A percentile compares a stretch with the other conserved stretches of the same genome.
phyloP scores from a whole-genome alignment of 2,888 invertebrate genomes.

The Oegoconia quadripuncta region DNA sequence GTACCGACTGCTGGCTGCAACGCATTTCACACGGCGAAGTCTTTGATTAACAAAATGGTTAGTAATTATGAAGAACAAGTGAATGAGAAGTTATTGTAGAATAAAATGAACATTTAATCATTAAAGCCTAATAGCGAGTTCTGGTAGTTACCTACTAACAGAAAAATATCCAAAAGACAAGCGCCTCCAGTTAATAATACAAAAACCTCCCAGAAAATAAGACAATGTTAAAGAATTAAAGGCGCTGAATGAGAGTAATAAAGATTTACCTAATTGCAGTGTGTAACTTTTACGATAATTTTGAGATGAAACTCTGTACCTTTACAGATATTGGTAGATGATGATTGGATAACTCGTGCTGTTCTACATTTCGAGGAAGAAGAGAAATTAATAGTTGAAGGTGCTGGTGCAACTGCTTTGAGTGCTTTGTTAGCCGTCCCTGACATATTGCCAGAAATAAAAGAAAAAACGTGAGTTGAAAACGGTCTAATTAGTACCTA shows the following conservation, averaged over 20 bases:
- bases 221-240: not conserved
- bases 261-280: too few species aligned
- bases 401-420: constrained; percentile 89
- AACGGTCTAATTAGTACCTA: not conserved
- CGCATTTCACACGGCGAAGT: constrained; percentile 45
- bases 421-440: constrained; percentile 85
- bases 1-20: constrained; percentile 45
- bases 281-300: not conserved
- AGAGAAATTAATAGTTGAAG: constrained; percentile 91
- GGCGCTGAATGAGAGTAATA: too few species aligned
- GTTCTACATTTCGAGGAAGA: constrained; percentile 85
- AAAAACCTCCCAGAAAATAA: not conserved
- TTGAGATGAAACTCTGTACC: constrained; percentile 1
- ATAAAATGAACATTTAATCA: too few species aligned
- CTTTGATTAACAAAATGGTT: constrained; percentile 50
- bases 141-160: too few species aligned
- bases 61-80: constrained; percentile 1
- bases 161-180: too few species aligned
- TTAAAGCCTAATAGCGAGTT: too few species aligned
- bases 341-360: constrained; percentile 86
- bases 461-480: constrained; percentile 39
- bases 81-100: too few species aligned
- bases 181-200: too few species aligned
- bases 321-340: constrained; percentile 82
- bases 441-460: constrained; percentile 38